Conservation (phyloP, 92 coral and sea anemone species). For the Meandrina meandrites region DNA sequence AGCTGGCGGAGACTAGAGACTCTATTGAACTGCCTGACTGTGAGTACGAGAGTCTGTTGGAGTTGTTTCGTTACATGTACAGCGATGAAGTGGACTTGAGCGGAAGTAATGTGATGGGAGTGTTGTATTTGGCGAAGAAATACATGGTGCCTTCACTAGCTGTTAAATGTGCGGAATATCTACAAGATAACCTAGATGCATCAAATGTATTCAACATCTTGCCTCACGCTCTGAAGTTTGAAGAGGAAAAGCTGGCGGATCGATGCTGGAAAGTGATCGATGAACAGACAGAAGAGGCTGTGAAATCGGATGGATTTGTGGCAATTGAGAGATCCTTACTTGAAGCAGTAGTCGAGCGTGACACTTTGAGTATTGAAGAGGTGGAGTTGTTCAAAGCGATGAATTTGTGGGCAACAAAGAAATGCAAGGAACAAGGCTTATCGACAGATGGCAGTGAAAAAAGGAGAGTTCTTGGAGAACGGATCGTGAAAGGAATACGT, state of each 20-base stretch:
- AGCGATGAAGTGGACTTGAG: conserved; percentile 60
- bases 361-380: conserved; percentile 61
- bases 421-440: conserved; percentile 29
- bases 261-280: conserved; percentile 75
- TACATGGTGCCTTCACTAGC: conserved; percentile 66
- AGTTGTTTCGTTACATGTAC: conserved; percentile 65
- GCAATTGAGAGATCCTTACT: conserved; percentile 40
- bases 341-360: conserved; percentile 45
- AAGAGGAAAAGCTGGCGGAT: conserved; percentile 40
- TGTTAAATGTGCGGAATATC: conserved; percentile 56
- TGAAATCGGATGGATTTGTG: conserved; percentile 48
- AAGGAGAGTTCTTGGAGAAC: conserved; percentile 1
- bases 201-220: too few relatives aligned
- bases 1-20: conserved; percentile 57
- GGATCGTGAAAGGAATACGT: conserved; percentile 2
- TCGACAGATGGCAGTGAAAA: background rate
- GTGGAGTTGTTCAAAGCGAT: conserved; percentile 67
- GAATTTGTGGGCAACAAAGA: conserved; percentile 54
- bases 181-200: too few relatives aligned
- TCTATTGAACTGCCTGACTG: conserved; percentile 70
- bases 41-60: conserved; percentile 64
- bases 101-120: conserved; percentile 64
- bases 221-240: too few relatives aligned
- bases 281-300: conserved; percentile 54
- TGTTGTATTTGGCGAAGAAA: conserved; percentile 73